Percentiles rank a stretch among this genome's conserved stretches.
These are phyloP conservation scores for Actenoides hombroni DNA, from an alignment of 2,113 vertebrate genomes.

Conservation along the genomic window DNA sequence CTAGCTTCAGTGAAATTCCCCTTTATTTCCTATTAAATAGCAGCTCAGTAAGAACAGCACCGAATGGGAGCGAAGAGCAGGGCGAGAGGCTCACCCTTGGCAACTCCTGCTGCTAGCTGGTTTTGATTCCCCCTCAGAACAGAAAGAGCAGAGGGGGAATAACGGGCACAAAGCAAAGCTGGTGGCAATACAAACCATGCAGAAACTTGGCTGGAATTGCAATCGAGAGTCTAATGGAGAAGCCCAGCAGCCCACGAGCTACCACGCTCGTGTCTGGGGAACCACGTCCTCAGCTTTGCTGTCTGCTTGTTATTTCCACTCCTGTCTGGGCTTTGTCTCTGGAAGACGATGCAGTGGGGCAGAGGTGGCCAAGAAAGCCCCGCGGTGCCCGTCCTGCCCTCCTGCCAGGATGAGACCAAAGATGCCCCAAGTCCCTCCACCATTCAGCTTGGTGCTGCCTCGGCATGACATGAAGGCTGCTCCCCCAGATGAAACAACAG, in stretches of 20 bases:
- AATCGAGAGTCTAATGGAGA: accelerated
- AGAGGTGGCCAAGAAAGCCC: neutral
- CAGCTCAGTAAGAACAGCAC: neutral
- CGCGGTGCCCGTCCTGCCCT: neutral
- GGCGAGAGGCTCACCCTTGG: neutral
- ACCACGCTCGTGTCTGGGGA: accelerated
- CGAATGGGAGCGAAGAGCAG: accelerated
- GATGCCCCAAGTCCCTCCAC: neutral
- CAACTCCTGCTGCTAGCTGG: neutral
- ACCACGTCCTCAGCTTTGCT: accelerated
- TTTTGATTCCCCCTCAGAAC: neutral
- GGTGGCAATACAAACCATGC: accelerated
- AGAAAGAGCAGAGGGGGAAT: neutral
- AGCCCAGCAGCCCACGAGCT: neutral
- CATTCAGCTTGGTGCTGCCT: accelerated
- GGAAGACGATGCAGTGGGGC: neutral
- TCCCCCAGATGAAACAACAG: neutral
- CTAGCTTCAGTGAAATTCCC: neutral
- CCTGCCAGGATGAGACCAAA: neutral
- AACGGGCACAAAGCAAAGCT: accelerated
- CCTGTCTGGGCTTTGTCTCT: neutral
- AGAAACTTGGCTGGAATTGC: accelerated
- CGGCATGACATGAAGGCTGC: neutral
- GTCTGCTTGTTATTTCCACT: neutral
- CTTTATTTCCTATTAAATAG: neutral